Percentiles rank a stretch among this genome's conserved stretches.
phyloP scores from a whole-genome alignment of 2,888 invertebrate genomes.

The Acanthosepion lycidas region DNA sequence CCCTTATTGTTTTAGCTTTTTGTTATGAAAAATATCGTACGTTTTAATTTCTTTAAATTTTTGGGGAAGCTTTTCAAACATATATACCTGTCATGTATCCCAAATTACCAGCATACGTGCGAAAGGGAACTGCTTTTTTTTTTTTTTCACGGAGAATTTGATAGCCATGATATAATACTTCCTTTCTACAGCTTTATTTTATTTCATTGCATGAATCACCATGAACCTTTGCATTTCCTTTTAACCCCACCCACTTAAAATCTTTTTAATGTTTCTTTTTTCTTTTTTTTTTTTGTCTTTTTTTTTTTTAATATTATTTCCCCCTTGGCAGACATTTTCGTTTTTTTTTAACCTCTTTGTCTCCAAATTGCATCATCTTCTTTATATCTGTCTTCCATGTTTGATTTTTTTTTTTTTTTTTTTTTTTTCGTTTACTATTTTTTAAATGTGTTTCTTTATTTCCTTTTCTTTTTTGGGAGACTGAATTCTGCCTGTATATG shows the following conservation, averaged over 20 bases:
- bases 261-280: not conserved
- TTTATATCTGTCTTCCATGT: not conserved
- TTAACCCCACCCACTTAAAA: not conserved
- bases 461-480: too few species aligned
- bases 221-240: not conserved
- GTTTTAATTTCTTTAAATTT: too few species aligned
- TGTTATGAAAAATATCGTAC: too few species aligned
- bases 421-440: not conserved
- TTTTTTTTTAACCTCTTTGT: not conserved
- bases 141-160: too few species aligned
- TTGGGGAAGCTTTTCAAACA: too few species aligned
- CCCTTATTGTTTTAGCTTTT: too few species aligned
- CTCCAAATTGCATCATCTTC: not conserved
- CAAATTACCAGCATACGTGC: too few species aligned
- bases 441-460: not conserved
- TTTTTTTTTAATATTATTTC: not conserved
- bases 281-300: too few species aligned
- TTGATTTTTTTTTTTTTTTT: too few species aligned
- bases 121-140: too few species aligned
- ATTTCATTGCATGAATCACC: not conserved
- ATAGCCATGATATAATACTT: too few species aligned
- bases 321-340: not conserved
- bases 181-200: not conserved
- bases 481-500: not conserved
- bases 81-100: too few species aligned